Base-by-base conservation (phyloP, 2,888 invertebrate genomes). In the Hipparchia sbordonii region DNA sequence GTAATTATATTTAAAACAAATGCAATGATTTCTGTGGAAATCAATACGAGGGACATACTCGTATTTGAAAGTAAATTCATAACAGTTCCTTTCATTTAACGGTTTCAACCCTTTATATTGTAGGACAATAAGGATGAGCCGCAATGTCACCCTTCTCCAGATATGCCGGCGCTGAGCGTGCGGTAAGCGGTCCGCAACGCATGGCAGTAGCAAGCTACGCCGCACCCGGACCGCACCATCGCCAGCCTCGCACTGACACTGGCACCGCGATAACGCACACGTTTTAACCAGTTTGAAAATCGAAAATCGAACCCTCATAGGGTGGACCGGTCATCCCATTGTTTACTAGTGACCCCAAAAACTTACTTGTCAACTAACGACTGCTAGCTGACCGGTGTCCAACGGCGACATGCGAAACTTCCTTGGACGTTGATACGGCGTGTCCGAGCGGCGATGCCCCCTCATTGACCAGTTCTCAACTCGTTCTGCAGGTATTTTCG, bases 211-310 rank as follows among this genome's bases (percentile, higher is more conserved):
- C 85, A 84, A 87, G 86, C 83, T 80, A 84, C 87, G 86, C 84
- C 87, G 92, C 93, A 89, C 84, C 91, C 91, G 88, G 86, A 88
- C 89, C 91, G 91, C 92, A 92, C 91, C 87, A 86, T 84, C 87
- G 88, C 77, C 87, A 81, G 81, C 82, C 84, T 79, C 79, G 79
- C 79, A 85, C 85, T 84, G 81, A 81, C 83, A 65, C 52, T 61
- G 69, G 61, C 62, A 71, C 68, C 71, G 72, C 71, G 74, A 71
- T 72, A 67, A 66, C 85, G 83, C 82, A 83, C 82, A 81, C 79
- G 72, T 78, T 77, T 78, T 75, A 84, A 87, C 87, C 88, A 84
- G 89, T 82, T 86, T 82, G 82, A 70, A 81, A 78, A 75, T 75
- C 79, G 45, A 67, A 67, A 56, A 56, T 65, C 33, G 65, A 79